Conservation (phyloP, 35 echinoderm and acorn worm species). For the Lytechinus variegatus region DNA sequence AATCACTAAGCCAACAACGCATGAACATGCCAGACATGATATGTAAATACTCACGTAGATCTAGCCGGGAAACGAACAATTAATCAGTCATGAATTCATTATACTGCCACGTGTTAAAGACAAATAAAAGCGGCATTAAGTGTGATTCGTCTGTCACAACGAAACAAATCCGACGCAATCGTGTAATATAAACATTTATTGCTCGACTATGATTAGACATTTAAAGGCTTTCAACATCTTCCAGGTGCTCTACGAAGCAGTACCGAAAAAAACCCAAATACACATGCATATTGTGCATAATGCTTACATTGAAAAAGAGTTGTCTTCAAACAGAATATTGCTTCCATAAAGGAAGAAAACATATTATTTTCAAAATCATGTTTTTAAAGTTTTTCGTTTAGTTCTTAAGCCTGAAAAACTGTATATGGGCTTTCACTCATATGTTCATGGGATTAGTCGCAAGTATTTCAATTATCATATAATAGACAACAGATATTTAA, state of each 20-base stretch:
- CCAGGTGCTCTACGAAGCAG: not conserved
- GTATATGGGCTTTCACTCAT: too few relatives aligned
- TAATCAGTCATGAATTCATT: slow-evolving; percentile 32
- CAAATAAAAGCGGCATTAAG: slow-evolving; percentile 16
- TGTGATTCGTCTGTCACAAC: slow-evolving; percentile 21
- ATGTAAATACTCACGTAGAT: slow-evolving; percentile 12
- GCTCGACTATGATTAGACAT: slow-evolving; percentile 43
- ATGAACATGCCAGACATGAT: not conserved
- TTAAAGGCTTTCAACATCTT: not conserved
- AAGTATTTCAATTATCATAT: too few relatives aligned
- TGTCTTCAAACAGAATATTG: too few relatives aligned
- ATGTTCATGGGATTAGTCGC: too few relatives aligned
- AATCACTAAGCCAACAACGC: slow-evolving; percentile 10
- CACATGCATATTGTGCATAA: not conserved
- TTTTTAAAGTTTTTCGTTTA: too few relatives aligned
- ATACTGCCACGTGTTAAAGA: slow-evolving; percentile 19
- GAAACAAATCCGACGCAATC: slow-evolving; percentile 40
- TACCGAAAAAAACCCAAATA: not conserved
- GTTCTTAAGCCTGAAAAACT: too few relatives aligned
- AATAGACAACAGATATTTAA: too few relatives aligned
- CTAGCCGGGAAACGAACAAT: slow-evolving; percentile 22
- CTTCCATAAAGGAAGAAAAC: too few relatives aligned
- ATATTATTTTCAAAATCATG: too few relatives aligned
- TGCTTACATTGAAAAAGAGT: too few relatives aligned
- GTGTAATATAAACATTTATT: slow-evolving; percentile 53